These are phyloP conservation scores for Gymnosoma rotundatum DNA, from an alignment of 2,888 invertebrate genomes.

Conservation along the genomic window DNA sequence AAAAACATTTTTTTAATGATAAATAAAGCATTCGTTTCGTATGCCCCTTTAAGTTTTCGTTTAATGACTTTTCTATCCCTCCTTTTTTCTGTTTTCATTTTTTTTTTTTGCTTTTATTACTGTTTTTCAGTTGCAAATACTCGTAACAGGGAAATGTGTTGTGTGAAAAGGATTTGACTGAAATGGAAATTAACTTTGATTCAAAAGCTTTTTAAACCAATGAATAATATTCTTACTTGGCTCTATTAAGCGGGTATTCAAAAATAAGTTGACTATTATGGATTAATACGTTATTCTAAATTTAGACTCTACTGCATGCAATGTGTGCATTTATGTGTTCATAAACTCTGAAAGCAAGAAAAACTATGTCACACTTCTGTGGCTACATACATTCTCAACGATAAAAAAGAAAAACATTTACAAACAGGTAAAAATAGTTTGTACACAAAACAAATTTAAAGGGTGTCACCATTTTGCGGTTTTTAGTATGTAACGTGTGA, in stretches of 20 bases:
- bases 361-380: constrained; percentile 51
- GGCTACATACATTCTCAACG: constrained; percentile 19
- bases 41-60: constrained; percentile 26
- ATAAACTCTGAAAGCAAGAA: constrained; percentile 2
- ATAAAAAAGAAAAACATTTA: constrained; percentile 21
- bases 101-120: neutral
- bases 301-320: no score
- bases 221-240: constrained; percentile 23
- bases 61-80: constrained; percentile 19
- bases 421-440: constrained; percentile 13
- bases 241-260: constrained; percentile 7
- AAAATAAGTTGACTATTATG: constrained; percentile 16
- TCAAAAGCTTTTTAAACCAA: constrained; percentile 45
- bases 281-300: neutral
- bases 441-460: neutral
- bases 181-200: constrained; percentile 63
- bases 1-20: constrained; percentile 61
- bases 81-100: neutral
- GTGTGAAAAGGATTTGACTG: constrained; percentile 5
- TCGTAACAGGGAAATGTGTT: constrained; percentile 1
- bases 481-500: no score
- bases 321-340: neutral
- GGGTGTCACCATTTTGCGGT: constrained; percentile 15
- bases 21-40: constrained; percentile 30
- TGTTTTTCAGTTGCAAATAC: constrained; percentile 1